Evolutionary conservation across 2,888 invertebrate genomes (phyloP).

Genomic region (Venustoraphidia nigricollis): DNA sequence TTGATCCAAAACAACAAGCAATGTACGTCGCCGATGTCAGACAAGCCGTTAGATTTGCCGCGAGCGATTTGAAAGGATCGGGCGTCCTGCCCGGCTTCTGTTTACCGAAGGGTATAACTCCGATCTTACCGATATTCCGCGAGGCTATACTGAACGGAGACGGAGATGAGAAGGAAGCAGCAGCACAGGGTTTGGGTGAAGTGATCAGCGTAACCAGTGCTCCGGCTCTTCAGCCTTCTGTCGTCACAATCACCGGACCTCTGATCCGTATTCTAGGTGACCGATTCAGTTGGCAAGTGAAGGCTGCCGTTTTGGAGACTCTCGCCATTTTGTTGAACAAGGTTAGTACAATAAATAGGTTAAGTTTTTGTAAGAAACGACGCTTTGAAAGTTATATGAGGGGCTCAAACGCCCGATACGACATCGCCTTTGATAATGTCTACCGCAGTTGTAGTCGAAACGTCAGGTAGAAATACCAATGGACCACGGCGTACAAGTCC

Average conservation of each 20-base stretch:
- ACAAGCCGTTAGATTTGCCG: constrained; percentile 83
- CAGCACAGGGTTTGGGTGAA: constrained; percentile 73
- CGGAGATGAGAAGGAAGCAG: constrained; percentile 90
- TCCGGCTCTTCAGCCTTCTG: constrained; percentile 82
- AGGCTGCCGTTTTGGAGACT: constrained; percentile 90
- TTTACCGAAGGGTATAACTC: constrained; percentile 79
- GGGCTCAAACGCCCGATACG: no score
- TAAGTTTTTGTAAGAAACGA: no score
- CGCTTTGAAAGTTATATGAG: no score
- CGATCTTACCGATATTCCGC: constrained; percentile 86
- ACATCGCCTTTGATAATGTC: no score
- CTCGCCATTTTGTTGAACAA: constrained; percentile 82
- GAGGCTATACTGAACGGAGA: constrained; percentile 92
- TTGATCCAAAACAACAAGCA: constrained; percentile 72
- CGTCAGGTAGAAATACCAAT: no score
- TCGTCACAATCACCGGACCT: constrained; percentile 94
- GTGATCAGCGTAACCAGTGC: constrained; percentile 74
- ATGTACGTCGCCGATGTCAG: constrained; percentile 78
- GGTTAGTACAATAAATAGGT: constrained; percentile 29
- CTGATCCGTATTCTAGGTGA: constrained; percentile 94
- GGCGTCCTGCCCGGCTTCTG: constrained; percentile 85
- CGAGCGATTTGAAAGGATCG: constrained; percentile 64
- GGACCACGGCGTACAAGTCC: no score
- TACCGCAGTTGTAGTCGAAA: no score
- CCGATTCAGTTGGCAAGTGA: constrained; percentile 84